Base-by-base conservation (phyloP, 2,797 vertebrate species). In the Caiman crocodilus region DNA sequence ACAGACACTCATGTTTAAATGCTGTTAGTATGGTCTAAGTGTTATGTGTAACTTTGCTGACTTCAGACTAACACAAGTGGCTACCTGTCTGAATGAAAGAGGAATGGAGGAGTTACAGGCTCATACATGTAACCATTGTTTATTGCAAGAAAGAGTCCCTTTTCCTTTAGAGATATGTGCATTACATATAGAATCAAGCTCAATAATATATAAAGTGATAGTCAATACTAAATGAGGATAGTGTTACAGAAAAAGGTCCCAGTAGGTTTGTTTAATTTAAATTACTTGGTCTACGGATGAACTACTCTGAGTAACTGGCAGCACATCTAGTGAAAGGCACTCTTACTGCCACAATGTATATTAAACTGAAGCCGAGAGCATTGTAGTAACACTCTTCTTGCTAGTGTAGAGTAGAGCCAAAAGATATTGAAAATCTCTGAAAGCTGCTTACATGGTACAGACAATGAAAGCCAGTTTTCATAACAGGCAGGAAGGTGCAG, bases 401-500 rank as follows among this genome's bases (percentile, higher is more conserved):
- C 21, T 50, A 6, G 21, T 89, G 78, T 84, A 94, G 83, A 84
- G 88, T 26, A 0, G 2, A 79, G 15, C 35, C 76, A 6, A 84
- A 5, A 57, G 14, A 89, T 87, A 59, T 21, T 84, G 85, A 73
- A 93, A 94, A 87, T 67, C 65, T 92, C 84, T 88, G 84, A 88
- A 96, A 93, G 94, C 88, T 91, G 80, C 96, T 95, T 92, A 90
- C 84, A 55, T 90, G 92, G 89, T 91, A 95, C 61, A 90, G 87
- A 17, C 84, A 79, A 56, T 82, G 88, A 97, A 96, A 97, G 88
- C 69, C 89, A 91, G 86, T 93, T 96, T 97, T 90, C 88, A 76
- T 96, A 96, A 85, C 91, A 87, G 30, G 67, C 76, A 89, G 81
- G 92, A 84, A 73, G 76, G 35, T 77, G 42, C 83, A 96, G 88